These are phyloP conservation scores for Pardalotus punctatus DNA, from an alignment of 2,113 vertebrate species.

Conservation along the genomic window DNA sequence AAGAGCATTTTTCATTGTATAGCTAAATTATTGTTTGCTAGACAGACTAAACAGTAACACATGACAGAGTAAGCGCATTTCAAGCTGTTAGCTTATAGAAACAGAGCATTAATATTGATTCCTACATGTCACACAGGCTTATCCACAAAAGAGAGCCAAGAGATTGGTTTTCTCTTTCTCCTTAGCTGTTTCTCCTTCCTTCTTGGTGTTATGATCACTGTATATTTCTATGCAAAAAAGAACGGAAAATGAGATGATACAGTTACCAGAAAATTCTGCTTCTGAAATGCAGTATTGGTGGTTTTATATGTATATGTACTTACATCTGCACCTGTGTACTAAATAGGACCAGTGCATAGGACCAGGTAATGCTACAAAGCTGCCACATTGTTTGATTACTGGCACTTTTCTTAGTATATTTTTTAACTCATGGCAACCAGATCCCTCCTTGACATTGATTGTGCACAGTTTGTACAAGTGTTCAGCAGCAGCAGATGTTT, in stretches of 20 bases:
- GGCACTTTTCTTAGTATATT: not conserved
- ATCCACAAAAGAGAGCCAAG: not conserved
- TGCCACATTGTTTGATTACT: not conserved
- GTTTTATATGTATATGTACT: too few species aligned
- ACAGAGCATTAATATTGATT: not conserved
- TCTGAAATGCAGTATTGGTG: not conserved
- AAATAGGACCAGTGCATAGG: not conserved
- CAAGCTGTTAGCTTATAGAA: not conserved
- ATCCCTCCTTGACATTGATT: not conserved
- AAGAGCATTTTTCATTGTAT: not conserved
- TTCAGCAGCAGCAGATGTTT: not conserved
- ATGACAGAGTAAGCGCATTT: not conserved
- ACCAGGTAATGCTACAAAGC: not conserved
- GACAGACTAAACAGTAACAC: not conserved
- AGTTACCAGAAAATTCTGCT: not conserved
- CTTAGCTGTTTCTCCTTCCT: not conserved
- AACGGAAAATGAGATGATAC: not conserved
- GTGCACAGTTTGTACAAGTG: not conserved
- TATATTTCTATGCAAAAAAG: not conserved
- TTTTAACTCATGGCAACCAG: not conserved
- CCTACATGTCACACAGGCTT: not conserved
- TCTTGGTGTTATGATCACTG: not conserved
- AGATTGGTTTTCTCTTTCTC: not conserved
- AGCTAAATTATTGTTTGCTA: not conserved
- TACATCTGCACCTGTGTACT: not conserved